Evolutionary conservation across 2,113 vertebrate genomes (phyloP).

Genomic region (Lutjanus erythropterus): DNA sequence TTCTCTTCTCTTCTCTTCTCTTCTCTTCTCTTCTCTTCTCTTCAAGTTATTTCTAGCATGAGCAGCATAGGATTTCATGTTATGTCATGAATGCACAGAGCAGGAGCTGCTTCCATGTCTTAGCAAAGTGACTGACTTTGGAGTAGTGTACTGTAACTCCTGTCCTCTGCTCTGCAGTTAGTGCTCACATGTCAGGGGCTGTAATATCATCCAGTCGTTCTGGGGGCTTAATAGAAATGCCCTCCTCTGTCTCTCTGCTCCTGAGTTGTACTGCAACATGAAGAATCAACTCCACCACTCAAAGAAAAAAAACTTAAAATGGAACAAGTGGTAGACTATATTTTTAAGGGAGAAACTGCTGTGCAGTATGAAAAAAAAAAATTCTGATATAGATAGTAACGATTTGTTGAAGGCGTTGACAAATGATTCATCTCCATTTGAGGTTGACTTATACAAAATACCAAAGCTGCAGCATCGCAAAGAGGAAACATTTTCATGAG

Average conservation of each 20-base stretch:
- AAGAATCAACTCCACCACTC: neutral
- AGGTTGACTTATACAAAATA: neutral
- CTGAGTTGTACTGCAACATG: slow-evolving; percentile 6
- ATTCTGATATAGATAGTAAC: neutral
- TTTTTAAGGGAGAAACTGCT: too few species aligned
- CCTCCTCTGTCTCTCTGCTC: neutral
- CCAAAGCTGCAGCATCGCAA: neutral
- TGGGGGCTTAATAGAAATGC: slow-evolving; percentile 27
- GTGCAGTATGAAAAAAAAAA: too few species aligned
- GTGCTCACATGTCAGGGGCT: slow-evolving; percentile 47
- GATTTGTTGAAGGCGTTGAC: neutral
- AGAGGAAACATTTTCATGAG: neutral
- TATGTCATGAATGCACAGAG: slow-evolving; percentile 39
- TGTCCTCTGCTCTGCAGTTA: slow-evolving; percentile 5
- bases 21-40: neutral
- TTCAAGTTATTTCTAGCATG: slow-evolving; percentile 9
- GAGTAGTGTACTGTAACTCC: slow-evolving; percentile 3
- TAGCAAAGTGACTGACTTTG: slow-evolving; percentile 17
- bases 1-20: neutral
- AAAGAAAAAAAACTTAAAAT: neutral
- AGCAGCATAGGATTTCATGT: slow-evolving; percentile 4
- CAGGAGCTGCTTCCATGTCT: slow-evolving; percentile 14
- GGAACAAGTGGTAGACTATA: too few species aligned
- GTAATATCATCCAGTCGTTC: slow-evolving; percentile 34
- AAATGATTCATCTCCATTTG: neutral